Percentiles rank a stretch among this genome's conserved stretches.
These are phyloP conservation scores for Colius striatus DNA, from an alignment of 2,113 vertebrate species.

Conservation along the genomic window DNA sequence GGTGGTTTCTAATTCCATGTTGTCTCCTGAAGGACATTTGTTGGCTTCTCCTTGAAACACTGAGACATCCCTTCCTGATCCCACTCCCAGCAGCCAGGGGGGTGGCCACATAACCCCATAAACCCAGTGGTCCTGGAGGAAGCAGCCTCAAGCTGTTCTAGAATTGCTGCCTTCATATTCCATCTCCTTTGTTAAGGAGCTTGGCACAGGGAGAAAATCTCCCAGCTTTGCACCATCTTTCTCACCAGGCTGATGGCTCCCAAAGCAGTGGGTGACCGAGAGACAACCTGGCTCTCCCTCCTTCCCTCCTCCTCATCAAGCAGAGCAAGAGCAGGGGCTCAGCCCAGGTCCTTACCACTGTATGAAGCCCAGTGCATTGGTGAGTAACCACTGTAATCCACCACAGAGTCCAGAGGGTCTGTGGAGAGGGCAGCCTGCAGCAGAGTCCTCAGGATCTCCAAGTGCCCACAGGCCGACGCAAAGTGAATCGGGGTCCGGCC, in stretches of 20 bases:
- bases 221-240: no score
- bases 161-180: background rate
- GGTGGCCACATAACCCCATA: background rate
- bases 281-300: background rate
- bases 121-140: background rate
- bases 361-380: conserved; percentile 97
- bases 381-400: conserved; percentile 92
- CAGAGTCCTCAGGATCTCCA: conserved; percentile 82
- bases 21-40: background rate
- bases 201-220: no score
- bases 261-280: background rate
- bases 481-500: conserved; percentile 92
- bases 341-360: conserved; percentile 80
- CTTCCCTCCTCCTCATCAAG: background rate
- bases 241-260: background rate
- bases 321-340: background rate
- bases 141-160: background rate
- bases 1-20: background rate
- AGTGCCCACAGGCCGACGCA: conserved; percentile 89
- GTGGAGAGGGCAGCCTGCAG: conserved; percentile 85
- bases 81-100: background rate
- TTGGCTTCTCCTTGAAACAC: background rate
- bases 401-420: conserved; percentile 89
- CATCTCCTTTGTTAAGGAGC: background rate
- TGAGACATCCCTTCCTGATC: background rate